A percentile compares a stretch with the other conserved stretches of the same genome.
phyloP scores from a whole-genome alignment of 1,140 invertebrate species.

The Aphaenogaster floridana region DNA sequence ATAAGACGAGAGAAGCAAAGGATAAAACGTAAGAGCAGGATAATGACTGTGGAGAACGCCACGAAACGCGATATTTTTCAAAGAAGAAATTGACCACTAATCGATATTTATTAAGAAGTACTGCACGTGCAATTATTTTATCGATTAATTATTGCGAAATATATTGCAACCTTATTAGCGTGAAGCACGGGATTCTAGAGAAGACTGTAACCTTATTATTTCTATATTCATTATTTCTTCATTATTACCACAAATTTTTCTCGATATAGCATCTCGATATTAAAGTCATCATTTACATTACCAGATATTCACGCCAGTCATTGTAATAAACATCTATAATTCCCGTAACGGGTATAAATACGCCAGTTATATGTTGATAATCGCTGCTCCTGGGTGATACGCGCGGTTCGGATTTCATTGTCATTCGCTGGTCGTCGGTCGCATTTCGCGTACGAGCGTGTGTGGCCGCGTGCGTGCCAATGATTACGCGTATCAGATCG shows the following conservation, averaged over 20 bases:
- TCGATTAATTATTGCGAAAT: not conserved
- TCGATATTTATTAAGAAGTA: not conserved
- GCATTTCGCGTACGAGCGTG: slow-evolving; percentile 15
- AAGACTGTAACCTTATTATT: not conserved
- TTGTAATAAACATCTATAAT: not conserved
- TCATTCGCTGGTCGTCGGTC: slow-evolving; percentile 48
- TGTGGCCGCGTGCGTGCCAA: slow-evolving; percentile 35
- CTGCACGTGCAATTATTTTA: not conserved
- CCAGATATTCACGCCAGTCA: not conserved
- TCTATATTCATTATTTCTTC: not conserved
- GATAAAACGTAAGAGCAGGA: not conserved
- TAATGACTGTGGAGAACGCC: not conserved
- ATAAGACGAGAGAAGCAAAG: not conserved
- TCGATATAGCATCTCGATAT: too few species aligned
- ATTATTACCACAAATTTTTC: not conserved
- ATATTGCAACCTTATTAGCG: not conserved
- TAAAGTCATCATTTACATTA: not conserved
- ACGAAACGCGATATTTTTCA: not conserved
- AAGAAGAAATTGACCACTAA: not conserved
- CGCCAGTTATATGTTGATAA: not conserved
- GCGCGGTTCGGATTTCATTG: slow-evolving; percentile 26
- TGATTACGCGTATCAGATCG: slow-evolving; percentile 50
- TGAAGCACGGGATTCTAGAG: not conserved
- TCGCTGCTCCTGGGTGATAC: not conserved
- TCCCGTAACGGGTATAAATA: not conserved